Base-by-base conservation (phyloP, 2,113 vertebrate genomes). In the human (Homo sapiens) region DNA sequence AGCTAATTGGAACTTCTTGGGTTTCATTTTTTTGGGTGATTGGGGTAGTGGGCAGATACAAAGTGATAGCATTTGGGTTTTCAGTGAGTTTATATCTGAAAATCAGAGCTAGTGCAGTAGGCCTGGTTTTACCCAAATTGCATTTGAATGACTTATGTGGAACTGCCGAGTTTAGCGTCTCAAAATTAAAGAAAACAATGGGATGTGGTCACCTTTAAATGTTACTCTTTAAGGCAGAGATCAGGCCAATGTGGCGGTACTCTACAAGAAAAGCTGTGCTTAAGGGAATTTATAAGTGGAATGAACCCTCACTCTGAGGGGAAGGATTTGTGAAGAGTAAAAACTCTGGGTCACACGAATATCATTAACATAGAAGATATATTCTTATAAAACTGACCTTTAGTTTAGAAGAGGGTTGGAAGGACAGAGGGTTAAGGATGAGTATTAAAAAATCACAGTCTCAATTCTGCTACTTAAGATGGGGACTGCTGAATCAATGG, bases 61-160 rank as follows among this genome's bases (percentile, higher is more conserved):
- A 81, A 92, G 38, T 35, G 22, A 27, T 40, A 90, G 43, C 7
- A 8, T 38, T 86, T 82, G 43, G 16, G 13, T 72, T 94, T 90
- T 57, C 32, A 20, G 16, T 76, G 72, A 30, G 2, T 20, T 78
- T 94, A 4, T 64, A 45, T 94, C 25, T 90, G 50, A 94, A 95
- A 97, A 93, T 72, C 40, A 84, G 73, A 96, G 52, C 48, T 78
- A 59, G 32, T 96, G 85, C 64, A 82, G 52, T 25, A 97, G 43
- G 30, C 5, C 55, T 85, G 25, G 23, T 92, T 95, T 96, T 82
- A 97, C 68, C 32, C 50, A 66, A 95, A 92, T 73, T 73, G 30
- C 13, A 88, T 93, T n/a, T 85, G 50, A 93, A 79, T 64, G 78
- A 72, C 25, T 95, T 79, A 78, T 52, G 16, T 79, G 25, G 14